Conservation (phyloP, 2,797 vertebrate genomes). For the Nannoperca australis region DNA sequence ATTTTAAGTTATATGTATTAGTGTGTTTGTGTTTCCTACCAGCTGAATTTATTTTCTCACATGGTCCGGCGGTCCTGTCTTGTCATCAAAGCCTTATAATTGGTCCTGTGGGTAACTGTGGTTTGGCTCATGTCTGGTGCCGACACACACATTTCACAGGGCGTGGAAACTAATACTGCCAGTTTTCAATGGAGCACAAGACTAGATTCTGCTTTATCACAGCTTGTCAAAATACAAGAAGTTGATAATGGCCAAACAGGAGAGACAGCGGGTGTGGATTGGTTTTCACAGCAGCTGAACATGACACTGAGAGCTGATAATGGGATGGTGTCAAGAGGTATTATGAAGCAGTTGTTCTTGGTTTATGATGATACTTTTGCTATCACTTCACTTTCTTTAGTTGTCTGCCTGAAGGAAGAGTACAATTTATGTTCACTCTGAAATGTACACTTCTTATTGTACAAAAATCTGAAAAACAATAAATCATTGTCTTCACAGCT, state of each 20-base stretch:
- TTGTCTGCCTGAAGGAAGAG: background rate
- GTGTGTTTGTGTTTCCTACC: background rate
- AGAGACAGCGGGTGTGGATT: slow-evolving; percentile 65
- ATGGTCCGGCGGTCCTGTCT: background rate
- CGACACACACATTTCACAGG: slow-evolving; percentile 41
- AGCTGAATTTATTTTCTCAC: background rate
- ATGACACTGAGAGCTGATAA: slow-evolving; percentile 65
- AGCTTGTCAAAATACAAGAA: slow-evolving; percentile 67
- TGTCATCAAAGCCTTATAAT: slow-evolving; percentile 21
- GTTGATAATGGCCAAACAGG: slow-evolving; percentile 62
- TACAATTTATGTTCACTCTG: background rate
- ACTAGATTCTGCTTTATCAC: slow-evolving; percentile 52
- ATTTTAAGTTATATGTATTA: background rate
- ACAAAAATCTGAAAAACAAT: slow-evolving; percentile 10
- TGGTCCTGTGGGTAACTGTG: slow-evolving; percentile 28
- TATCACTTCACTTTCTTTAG: background rate
- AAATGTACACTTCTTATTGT: background rate
- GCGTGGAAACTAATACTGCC: slow-evolving; percentile 18
- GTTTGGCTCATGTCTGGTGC: slow-evolving; percentile 35
- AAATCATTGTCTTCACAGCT: background rate
- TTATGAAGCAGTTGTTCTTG: slow-evolving; percentile 24
- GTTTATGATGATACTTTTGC: slow-evolving; percentile 13
- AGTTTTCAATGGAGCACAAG: slow-evolving; percentile 40
- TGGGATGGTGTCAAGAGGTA: slow-evolving; percentile 35
- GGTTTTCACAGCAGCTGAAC: slow-evolving; percentile 69